Percentiles rank a stretch among this genome's conserved stretches.
Conservation (phyloP, 1,140 invertebrate species). For the Melipona quadrifasciata region DNA sequence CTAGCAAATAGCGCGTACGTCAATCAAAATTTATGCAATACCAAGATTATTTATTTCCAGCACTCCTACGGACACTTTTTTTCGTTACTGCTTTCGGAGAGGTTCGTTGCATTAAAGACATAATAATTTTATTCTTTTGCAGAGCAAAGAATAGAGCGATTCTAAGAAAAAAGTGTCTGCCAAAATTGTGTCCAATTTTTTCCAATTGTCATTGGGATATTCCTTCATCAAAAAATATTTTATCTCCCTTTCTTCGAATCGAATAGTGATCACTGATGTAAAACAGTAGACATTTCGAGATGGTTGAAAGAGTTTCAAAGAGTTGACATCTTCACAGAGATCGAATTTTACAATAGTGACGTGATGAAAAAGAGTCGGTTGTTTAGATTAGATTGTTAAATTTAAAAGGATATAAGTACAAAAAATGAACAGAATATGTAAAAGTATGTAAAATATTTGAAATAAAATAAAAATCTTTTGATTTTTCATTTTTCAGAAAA, state of each 20-base stretch:
- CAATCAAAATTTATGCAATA: slow-evolving; percentile 27
- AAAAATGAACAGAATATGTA: too few relatives aligned
- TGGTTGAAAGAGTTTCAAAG: too few relatives aligned
- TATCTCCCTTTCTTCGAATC: too few relatives aligned
- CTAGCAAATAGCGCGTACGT: neutral
- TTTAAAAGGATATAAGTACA: neutral
- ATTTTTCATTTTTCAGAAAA: too few relatives aligned
- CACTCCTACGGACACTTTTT: neutral
- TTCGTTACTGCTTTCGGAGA: neutral
- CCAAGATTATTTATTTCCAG: neutral
- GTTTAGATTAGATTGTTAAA: neutral
- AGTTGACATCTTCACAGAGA: too few relatives aligned
- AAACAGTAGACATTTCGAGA: too few relatives aligned
- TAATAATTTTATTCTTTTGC: neutral
- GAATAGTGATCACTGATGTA: too few relatives aligned
- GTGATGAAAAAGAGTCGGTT: neutral
- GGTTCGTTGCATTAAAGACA: neutral
- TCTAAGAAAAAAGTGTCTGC: neutral
- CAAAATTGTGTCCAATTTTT: neutral
- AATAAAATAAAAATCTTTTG: neutral
- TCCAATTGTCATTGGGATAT: too few relatives aligned
- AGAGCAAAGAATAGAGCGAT: too few relatives aligned
- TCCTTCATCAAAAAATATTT: too few relatives aligned
- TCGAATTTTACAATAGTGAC: neutral
- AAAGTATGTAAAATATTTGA: neutral